Percentiles rank a stretch among this genome's conserved stretches.
These are phyloP conservation scores for Pseudopleuronectes americanus DNA, from an alignment of 2,797 vertebrate genomes.

Conservation along the genomic window DNA sequence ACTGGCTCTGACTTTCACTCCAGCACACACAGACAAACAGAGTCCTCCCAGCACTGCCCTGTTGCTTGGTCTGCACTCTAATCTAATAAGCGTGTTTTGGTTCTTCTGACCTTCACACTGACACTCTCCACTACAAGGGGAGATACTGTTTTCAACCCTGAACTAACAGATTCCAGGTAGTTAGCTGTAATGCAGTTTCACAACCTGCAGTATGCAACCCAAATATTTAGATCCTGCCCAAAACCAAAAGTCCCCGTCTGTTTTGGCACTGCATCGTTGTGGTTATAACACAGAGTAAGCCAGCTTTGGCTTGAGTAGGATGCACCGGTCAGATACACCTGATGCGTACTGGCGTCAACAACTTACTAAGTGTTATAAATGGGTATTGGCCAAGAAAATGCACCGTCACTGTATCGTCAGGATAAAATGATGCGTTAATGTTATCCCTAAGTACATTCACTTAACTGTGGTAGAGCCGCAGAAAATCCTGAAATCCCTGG, in stretches of 20 bases:
- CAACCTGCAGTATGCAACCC: background rate
- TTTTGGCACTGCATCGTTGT: background rate
- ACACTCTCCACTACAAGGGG: constrained; percentile 8
- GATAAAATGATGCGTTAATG: too few species aligned
- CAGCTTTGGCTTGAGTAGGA: background rate
- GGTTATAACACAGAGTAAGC: background rate
- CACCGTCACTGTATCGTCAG: too few species aligned
- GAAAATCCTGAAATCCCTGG: too few species aligned
- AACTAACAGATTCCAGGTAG: too few species aligned
- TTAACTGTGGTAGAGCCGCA: too few species aligned
- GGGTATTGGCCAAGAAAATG: too few species aligned
- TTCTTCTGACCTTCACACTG: constrained; percentile 18
- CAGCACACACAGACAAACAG: constrained; percentile 37
- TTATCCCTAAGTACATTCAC: too few species aligned
- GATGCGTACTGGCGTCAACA: background rate
- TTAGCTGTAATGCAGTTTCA: too few species aligned
- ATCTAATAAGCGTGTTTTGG: constrained; percentile 47
- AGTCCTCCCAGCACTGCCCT: constrained; percentile 11
- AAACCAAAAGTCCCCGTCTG: too few species aligned
- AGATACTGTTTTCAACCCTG: background rate
- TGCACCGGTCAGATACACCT: background rate
- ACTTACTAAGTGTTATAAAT: background rate
- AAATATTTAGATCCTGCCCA: too few species aligned
- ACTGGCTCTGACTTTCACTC: constrained; percentile 61
- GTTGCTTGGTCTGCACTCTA: constrained; percentile 25